Base-by-base conservation (phyloP, 2,888 invertebrate genomes). In the Cacoxenus indagator region DNA sequence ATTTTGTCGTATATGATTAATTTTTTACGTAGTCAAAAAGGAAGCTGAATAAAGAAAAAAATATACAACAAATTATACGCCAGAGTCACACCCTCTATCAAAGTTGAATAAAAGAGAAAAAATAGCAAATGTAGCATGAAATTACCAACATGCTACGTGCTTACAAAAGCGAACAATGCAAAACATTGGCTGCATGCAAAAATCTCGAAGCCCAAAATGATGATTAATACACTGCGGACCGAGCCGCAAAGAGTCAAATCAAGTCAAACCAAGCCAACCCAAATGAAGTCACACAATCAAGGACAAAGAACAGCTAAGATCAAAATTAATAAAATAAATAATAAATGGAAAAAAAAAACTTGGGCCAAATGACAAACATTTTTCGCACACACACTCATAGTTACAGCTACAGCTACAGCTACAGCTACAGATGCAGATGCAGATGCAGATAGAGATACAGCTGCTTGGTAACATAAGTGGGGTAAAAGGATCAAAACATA, bases 401-500 rank as follows among this genome's bases (percentile, higher is more conserved):
- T 37, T 11, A 37, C 1, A 37, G 37, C 14, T 14, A 1, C 0
- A 31, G 31, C n/a, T n/a, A n/a, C n/a, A n/a, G n/a, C n/a, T n/a
- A n/a, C n/a, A n/a, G n/a, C n/a, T n/a, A n/a, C n/a, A n/a, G n/a
- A n/a, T n/a, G n/a, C n/a, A n/a, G n/a, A n/a, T n/a, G n/a, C n/a
- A n/a, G n/a, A n/a, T n/a, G n/a, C n/a, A n/a, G n/a, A n/a, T n/a
- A n/a, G n/a, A n/a, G n/a, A n/a, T n/a, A n/a, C n/a, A n/a, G n/a
- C n/a, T n/a, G n/a, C n/a, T n/a, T n/a, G n/a, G n/a, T n/a, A n/a
- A n/a, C n/a, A n/a, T n/a, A n/a, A 31, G 37, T 37, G 3, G 14
- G 37, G 37, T 14, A 37, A 51, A 70, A 77, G 82, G 82, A 82
- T 80, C 70, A 65, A 26, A 29, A 43, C 43, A 14, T 62, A 43